phyloP scores from a whole-genome alignment of 2,888 invertebrate species.

The Abrostola triplasia region DNA sequence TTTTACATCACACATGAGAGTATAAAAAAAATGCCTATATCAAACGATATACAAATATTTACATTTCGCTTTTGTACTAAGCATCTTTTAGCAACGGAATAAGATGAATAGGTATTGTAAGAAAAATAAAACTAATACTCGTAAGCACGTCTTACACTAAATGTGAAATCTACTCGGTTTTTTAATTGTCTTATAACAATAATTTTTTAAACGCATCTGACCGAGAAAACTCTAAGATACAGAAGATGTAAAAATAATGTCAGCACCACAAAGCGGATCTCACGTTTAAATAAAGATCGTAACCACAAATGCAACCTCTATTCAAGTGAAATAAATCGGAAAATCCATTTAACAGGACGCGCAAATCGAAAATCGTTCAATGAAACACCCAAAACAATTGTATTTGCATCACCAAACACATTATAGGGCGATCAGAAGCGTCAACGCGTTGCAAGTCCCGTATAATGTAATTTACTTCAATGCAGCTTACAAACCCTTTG shows the following conservation, averaged over 20 bases:
- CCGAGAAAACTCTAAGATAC: slow-evolving; percentile 3
- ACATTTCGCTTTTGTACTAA: no score
- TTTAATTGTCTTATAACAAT: no score
- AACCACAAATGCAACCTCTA: slow-evolving; percentile 14
- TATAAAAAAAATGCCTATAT: no score
- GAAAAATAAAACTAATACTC: no score
- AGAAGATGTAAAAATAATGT: slow-evolving; percentile 21
- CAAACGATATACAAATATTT: no score
- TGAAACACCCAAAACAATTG: slow-evolving; percentile 51
- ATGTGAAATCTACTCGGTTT: no score
- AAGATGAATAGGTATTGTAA: no score
- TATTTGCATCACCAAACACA: slow-evolving; percentile 80
- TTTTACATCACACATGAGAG: no score
- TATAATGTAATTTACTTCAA: slow-evolving; percentile 80
- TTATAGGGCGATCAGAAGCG: slow-evolving; percentile 73
- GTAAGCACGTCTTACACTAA: no score
- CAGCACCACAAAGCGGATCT: slow-evolving; percentile 30
- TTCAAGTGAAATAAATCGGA: slow-evolving; percentile 50
- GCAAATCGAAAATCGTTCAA: slow-evolving; percentile 55
- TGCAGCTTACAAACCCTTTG: slow-evolving; percentile 59
- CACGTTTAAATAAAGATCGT: slow-evolving; percentile 18
- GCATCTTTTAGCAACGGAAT: no score
- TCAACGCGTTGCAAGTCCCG: slow-evolving; percentile 73
- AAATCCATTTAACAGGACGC: slow-evolving; percentile 48
- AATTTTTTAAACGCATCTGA: neutral